Conservation (phyloP, 1,140 invertebrate species). For the Drosophila nebulosa region DNA sequence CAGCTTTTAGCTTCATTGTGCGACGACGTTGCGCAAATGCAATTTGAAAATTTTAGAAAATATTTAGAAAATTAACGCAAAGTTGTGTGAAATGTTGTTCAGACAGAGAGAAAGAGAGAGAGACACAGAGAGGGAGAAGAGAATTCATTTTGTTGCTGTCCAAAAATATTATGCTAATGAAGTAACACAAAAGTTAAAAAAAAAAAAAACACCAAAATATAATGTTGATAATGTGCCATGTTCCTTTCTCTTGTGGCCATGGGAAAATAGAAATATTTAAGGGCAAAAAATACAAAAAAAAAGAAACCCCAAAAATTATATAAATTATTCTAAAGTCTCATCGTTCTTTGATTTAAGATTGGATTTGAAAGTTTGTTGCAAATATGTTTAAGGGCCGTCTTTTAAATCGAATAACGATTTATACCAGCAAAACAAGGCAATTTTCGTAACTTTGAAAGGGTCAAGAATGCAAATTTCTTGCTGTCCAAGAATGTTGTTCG, state of each 20-base stretch:
- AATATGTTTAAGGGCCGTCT: slow-evolving; percentile 17
- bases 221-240: slow-evolving; percentile 7
- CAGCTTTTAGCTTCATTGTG: not conserved
- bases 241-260: slow-evolving; percentile 2
- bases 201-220: not conserved
- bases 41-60: slow-evolving; percentile 71
- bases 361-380: not conserved
- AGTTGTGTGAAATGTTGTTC: slow-evolving; percentile 67
- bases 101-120: slow-evolving; percentile 37
- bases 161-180: slow-evolving; percentile 70
- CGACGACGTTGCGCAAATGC: slow-evolving; percentile 40
- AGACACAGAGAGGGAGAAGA: slow-evolving; percentile 14
- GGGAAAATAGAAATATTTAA: slow-evolving; percentile 2
- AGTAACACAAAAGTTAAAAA: not conserved
- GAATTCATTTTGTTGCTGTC: slow-evolving; percentile 39
- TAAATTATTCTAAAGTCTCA: not conserved
- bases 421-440: slow-evolving; percentile 46
- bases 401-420: slow-evolving; percentile 63
- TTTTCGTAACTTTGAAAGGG: slow-evolving; percentile 35
- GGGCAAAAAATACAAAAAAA: not conserved
- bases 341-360: slow-evolving; percentile 10
- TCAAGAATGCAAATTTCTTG: slow-evolving; percentile 59
- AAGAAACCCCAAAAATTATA: not conserved
- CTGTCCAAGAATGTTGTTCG: slow-evolving; percentile 24
- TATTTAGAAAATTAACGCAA: slow-evolving; percentile 79